A percentile compares a stretch with the other conserved stretches of the same genome.
phyloP scores from a whole-genome alignment of 2,113 vertebrate genomes.

The Mastomys natalensis region DNA sequence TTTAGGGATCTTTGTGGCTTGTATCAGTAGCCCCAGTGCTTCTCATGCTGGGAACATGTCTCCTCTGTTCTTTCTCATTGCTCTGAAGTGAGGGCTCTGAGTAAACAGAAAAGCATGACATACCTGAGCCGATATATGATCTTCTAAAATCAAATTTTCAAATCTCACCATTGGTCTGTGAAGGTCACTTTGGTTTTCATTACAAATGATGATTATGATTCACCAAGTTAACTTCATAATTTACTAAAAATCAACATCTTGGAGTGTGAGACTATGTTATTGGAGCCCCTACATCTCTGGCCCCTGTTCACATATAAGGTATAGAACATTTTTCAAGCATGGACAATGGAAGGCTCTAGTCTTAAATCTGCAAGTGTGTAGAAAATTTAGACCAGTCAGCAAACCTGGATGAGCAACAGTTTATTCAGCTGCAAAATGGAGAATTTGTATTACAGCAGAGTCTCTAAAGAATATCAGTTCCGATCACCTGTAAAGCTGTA shows the following conservation, averaged over 20 bases:
- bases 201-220: background rate
- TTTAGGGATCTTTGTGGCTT: background rate
- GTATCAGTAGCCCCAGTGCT: background rate
- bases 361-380: background rate
- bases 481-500: background rate
- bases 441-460: background rate
- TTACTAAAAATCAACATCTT: background rate
- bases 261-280: background rate
- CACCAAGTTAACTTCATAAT: background rate
- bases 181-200: background rate
- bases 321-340: background rate
- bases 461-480: background rate
- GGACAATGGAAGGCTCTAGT: background rate
- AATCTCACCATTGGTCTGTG: background rate
- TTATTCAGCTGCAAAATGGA: slow-evolving; percentile 31
- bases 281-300: background rate
- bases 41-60: background rate
- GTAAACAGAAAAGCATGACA: background rate
- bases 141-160: background rate
- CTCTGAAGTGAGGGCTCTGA: background rate
- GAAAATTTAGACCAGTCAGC: background rate
- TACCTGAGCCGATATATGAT: background rate
- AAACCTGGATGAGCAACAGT: background rate
- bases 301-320: background rate
- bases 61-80: background rate